Conservation (phyloP, 2,888 invertebrate genomes). For the Colostygia pectinataria region DNA sequence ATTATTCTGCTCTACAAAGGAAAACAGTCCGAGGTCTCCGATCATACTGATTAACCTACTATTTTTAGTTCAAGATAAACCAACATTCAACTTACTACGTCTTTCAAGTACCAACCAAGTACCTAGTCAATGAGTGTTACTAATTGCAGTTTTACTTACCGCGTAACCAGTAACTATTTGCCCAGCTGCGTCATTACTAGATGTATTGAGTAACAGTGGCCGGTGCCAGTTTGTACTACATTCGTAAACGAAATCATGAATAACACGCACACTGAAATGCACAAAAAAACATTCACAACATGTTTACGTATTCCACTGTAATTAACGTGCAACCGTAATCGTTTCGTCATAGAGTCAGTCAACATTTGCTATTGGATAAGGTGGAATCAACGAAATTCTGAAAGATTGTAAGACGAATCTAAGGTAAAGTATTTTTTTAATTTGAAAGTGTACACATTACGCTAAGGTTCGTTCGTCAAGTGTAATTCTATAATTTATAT, state of each 20-base stretch:
- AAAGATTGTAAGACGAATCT: slow-evolving; percentile 18
- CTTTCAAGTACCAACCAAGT: no score
- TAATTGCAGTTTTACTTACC: slow-evolving; percentile 16
- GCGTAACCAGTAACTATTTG: slow-evolving; percentile 5
- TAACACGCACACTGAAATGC: slow-evolving; percentile 40
- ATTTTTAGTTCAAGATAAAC: slow-evolving; percentile 12
- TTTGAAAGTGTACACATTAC: no score
- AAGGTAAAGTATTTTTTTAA: no score
- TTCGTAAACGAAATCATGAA: slow-evolving; percentile 52
- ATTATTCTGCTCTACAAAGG: neutral
- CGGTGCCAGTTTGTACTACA: slow-evolving; percentile 45
- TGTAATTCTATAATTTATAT: no score
- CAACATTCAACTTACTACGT: slow-evolving; percentile 1
- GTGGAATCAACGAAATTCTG: slow-evolving; percentile 14
- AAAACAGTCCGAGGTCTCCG: slow-evolving; percentile 1
- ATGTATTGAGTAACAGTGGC: slow-evolving; percentile 54
- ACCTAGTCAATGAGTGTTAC: slow-evolving; percentile 16
- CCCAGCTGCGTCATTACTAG: slow-evolving; percentile 38
- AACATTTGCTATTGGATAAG: slow-evolving; percentile 48
- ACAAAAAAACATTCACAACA: slow-evolving; percentile 30
- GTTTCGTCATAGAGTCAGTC: slow-evolving; percentile 66
- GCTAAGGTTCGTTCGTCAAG: no score
- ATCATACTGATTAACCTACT: neutral
- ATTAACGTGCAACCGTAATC: slow-evolving; percentile 61
- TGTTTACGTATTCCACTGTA: slow-evolving; percentile 57